A percentile compares a stretch with the other conserved stretches of the same genome.
These are phyloP conservation scores for Circaetus gallicus DNA, from an alignment of 2,113 vertebrate species.

Conservation along the genomic window DNA sequence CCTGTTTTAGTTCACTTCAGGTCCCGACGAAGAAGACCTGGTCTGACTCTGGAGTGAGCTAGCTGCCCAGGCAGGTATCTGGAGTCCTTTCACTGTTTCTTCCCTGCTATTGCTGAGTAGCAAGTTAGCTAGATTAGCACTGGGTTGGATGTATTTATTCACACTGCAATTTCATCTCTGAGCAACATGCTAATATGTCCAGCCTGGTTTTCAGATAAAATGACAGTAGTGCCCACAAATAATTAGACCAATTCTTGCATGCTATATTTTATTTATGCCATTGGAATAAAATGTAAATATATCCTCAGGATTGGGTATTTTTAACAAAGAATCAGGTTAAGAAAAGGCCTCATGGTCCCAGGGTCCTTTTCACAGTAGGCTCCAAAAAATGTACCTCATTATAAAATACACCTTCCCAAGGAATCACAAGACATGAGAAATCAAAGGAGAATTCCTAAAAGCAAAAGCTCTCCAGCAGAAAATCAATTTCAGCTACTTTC, in stretches of 20 bases:
- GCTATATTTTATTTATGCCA: background rate
- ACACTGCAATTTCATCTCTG: background rate
- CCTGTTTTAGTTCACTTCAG: background rate
- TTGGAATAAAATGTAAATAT: background rate
- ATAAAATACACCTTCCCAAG: slow-evolving; percentile 51
- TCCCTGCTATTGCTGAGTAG: background rate
- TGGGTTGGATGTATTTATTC: background rate
- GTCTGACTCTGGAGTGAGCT: background rate
- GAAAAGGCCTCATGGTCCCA: background rate
- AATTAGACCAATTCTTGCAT: background rate
- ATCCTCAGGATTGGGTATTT: background rate
- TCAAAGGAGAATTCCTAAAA: slow-evolving; percentile 61
- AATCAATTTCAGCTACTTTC: slow-evolving; percentile 67
- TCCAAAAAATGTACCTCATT: slow-evolving; percentile 43
- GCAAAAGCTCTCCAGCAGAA: slow-evolving; percentile 54
- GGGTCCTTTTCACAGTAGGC: slow-evolving; percentile 11
- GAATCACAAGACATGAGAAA: slow-evolving; percentile 31
- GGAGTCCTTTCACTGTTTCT: background rate
- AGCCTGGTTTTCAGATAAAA: background rate
- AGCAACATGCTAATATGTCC: background rate
- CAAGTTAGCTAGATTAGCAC: background rate
- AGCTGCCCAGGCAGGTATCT: background rate
- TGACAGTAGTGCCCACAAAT: background rate
- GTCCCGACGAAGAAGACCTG: background rate
- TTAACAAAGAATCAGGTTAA: background rate